phyloP scores from a whole-genome alignment of 2,113 vertebrate species.

The Catharus minimus region DNA sequence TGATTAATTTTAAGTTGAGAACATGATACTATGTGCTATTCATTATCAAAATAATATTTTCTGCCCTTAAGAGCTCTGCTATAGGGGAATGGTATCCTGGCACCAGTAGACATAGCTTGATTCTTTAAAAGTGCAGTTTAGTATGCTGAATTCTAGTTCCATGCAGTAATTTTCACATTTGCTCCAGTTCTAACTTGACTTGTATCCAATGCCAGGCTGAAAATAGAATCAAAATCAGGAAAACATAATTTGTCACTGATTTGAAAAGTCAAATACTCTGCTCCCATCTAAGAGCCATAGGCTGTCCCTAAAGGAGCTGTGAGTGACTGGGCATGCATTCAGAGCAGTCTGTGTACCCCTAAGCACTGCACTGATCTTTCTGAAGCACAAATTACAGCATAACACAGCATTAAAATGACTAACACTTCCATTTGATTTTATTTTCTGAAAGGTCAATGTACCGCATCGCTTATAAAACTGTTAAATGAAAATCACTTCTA shows the following conservation, averaged over 20 bases:
- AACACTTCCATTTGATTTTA: neutral
- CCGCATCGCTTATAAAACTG: neutral
- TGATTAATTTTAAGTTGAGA: neutral
- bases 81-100: neutral
- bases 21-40: neutral
- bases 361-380: neutral
- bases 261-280: slow-evolving; percentile 22
- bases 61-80: neutral
- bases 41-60: neutral
- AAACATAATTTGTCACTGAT: neutral
- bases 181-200: slow-evolving; percentile 45
- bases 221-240: slow-evolving; percentile 48
- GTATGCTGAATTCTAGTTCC: neutral
- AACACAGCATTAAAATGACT: neutral
- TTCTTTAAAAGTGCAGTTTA: slow-evolving; percentile 20
- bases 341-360: neutral
- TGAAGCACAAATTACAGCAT: neutral
- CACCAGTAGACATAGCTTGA: neutral
- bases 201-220: slow-evolving; percentile 22
- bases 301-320: neutral
- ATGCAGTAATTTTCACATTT: slow-evolving; percentile 43
- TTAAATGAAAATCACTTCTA: neutral
- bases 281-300: neutral
- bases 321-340: neutral
- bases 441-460: neutral